Base-by-base conservation (phyloP, 2,797 vertebrate genomes). In the Phataginus tricuspis region DNA sequence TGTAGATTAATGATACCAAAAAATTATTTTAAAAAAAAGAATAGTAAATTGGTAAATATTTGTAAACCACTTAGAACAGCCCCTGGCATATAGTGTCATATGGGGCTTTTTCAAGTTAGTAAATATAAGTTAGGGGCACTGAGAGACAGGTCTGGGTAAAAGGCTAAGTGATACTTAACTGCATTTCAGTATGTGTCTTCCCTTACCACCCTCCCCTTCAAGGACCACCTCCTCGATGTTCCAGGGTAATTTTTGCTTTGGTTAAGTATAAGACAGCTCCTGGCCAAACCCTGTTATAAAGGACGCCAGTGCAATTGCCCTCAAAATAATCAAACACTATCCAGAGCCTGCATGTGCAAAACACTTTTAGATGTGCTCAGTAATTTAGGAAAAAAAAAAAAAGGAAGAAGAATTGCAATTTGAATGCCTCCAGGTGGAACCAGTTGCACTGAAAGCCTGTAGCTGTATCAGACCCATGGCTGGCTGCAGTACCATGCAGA, bases 231-330 rank as follows among this genome's bases (percentile, higher is more conserved):
- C 31, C 31, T 85, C 11, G 2, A 25, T 34, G 37, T 77, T 31
- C 18, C 72, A 11, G 39, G 29, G 49, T 88, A 51, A 68, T 79
- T 83, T 87, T 83, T 68, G 34, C 72, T 78, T 74, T 27, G 55
- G n/a, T 57, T 94, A n/a, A 80, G 80, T 95, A 78, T 94, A 94
- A 74, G 57, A 94, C 27, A 90, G 34, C 39, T 75, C n/a, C 37
- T 31, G 39, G 82, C 53, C 92, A 86, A 53, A 71, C 55, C 29
- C 57, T 39, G 27, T 88, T 37, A 49, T 39, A 34, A 59, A 88
- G 53, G 31, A 92, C 45, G 63, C 5, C 10, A 57, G 19, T 51
- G 27, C 19, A 34, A 63, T 6, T 61, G 78, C 66, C 78, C 42
- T 78, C 51, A 90, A 91, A 96, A 89, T 90, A 88, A 92, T 39